Conservation (phyloP, 2,113 vertebrate species). For the Drymodes brunneopygia region DNA sequence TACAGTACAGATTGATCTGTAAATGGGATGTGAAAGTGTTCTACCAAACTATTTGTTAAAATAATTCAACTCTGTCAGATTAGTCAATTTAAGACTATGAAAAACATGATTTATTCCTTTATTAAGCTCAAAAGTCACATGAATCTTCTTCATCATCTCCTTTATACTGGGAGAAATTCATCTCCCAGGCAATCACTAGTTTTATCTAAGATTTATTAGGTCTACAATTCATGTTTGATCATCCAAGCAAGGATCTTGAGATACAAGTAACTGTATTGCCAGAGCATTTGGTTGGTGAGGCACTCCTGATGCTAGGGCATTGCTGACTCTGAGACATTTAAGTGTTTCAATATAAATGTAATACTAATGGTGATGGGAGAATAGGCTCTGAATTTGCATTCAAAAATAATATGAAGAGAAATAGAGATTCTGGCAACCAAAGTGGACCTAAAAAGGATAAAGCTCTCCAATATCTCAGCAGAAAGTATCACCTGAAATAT, state of each 20-base stretch:
- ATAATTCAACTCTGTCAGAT: not conserved
- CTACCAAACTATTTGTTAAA: not conserved
- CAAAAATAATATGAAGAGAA: not conserved
- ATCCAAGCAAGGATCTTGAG: not conserved
- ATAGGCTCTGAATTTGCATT: not conserved
- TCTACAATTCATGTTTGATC: not conserved
- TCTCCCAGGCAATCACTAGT: not conserved
- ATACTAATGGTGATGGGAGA: not conserved
- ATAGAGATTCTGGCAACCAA: not conserved
- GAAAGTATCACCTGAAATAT: not conserved
- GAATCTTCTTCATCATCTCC: not conserved
- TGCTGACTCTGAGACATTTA: not conserved
- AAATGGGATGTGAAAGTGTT: not conserved
- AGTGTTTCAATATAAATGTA: not conserved
- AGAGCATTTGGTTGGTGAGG: not conserved
- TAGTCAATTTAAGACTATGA: not conserved
- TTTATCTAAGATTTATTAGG: not conserved
- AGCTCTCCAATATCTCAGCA: not conserved
- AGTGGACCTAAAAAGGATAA: not conserved
- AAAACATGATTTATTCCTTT: not conserved
- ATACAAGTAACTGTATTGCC: not conserved
- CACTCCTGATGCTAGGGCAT: not conserved
- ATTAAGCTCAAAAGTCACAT: not conserved
- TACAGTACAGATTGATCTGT: not conserved
- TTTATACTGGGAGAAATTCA: not conserved